Base-by-base conservation (phyloP, 1,140 invertebrate species). In the Maconellicoccus hirsutus region DNA sequence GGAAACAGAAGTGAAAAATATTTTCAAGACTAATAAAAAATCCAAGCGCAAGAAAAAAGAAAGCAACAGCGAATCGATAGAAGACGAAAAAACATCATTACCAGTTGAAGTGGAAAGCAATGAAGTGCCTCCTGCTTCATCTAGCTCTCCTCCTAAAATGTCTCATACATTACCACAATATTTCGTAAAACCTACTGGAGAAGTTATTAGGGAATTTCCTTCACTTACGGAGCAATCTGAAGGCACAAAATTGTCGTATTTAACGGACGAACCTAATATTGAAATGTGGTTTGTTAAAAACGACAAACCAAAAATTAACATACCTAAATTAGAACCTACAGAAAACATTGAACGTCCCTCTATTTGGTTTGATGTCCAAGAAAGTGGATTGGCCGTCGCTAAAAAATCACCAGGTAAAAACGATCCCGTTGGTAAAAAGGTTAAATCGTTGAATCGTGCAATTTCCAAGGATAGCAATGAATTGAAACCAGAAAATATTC, bases 11-110 rank as follows among this genome's bases (percentile, higher is more conserved):
- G 22, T 66, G 8, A 19, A 66, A 66, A 66, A 66, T 16, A 66
- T 66, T 23, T 66, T 66, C 61, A 66, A 26, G 8, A 26, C 22
- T 66, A 22, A 66, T 66, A 26, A 66, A 66, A 66, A 66, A 66
- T 66, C 25, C 16, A 26, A 26, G 25, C 22, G 6, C 8, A 66
- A 66, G 25, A 52, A 52, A 16, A 52, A 52, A 14, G 42, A 52
- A 52, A 52, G n/a, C n/a, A 8, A 6, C 42, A 52, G 12, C n/a
- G 6, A 52, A 19, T 2, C 3, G 42, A 3, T 16, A 8, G 12
- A 52, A 16, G 16, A 4, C 16, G n/a, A 6, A 6, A 6, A 38
- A 38, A 7, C n/a, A 52, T 16, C n/a, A 16, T 19, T 19, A 14
- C n/a, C 42, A 4, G 6, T 16, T 8, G 16, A 52, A 52, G 6